Evolutionary conservation across 2,797 vertebrate genomes (phyloP), one percentile per base, ranked within the genome.

Genomic region (Philypnodon macrostomus): DNA sequence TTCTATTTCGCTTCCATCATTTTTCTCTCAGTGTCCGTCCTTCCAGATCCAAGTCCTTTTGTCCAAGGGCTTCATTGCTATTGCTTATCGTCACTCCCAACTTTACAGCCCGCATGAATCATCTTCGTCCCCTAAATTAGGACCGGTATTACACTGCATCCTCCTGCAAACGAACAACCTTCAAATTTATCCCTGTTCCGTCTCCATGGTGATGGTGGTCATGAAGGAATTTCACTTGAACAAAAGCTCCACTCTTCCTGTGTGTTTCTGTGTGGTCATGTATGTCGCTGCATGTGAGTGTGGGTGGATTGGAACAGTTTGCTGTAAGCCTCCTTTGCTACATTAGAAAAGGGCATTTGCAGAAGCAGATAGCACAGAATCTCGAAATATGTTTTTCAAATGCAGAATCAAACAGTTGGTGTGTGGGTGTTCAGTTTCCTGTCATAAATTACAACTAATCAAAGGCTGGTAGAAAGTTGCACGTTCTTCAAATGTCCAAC

Each of bases 171-270:
- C 80, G 64, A 85, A 71, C 70, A 80, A 63, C 69, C 72, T 79
- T 61, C 34, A 66, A 73, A 68, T 59, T 41, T 44, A 47, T 70
- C 69, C 59, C 54, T 51, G 49, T 59, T 46, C 54, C 18, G 80
- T 89, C 69, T 13, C 80, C 85, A 88, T 90, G 86, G 85, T 68
- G 79, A 90, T 64, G 52, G 58, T 55, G 62, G 79, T 79, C 77
- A 76, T 77, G 73, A 40, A 83, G 63, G 81, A 84, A 88, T 84
- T 84, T 70, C 19, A 11, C 49, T 53, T 0, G 46, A 81, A 86
- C 77, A 86, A 86, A 72, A 72, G 73, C 58, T 52, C 42, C 14
- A 54, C 69, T 83, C 77, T 85, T 78, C 52, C 31, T 26, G 8
- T 50, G 26, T 35, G 24, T 45, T 13, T 47, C n/a, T 45, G 41